phyloP scores from a whole-genome alignment of 30 jellyfish, hydroid and myxozoan species.

The Clytia hemisphaerica region DNA sequence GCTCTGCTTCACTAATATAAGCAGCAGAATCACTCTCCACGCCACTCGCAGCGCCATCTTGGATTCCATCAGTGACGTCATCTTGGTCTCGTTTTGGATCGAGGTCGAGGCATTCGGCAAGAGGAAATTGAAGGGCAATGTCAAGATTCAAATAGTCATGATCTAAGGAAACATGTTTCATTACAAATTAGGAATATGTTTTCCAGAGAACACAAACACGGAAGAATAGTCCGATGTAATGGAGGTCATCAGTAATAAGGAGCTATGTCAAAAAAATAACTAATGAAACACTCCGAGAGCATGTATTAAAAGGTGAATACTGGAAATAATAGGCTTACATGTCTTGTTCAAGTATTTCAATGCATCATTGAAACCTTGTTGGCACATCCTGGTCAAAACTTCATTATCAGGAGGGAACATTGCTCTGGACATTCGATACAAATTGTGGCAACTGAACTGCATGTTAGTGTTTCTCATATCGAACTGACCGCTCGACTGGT shows the following conservation, averaged over 20 bases:
- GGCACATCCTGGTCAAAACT: conserved; percentile 67
- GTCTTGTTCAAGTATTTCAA: conserved; percentile 72
- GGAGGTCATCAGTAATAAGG: too few relatives aligned
- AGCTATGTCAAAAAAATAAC: too few relatives aligned
- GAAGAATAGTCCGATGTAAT: too few relatives aligned
- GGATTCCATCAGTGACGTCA: conserved; percentile 29
- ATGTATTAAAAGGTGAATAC: too few relatives aligned
- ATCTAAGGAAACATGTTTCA: too few relatives aligned
- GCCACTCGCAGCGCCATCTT: conserved; percentile 43
- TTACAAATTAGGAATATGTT: neutral
- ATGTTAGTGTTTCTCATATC: conserved; percentile 82
- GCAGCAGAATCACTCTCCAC: conserved; percentile 47
- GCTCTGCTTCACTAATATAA: conserved; percentile 51
- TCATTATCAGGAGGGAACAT: conserved; percentile 87
- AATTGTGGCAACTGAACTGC: conserved; percentile 71
- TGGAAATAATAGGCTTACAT: too few relatives aligned
- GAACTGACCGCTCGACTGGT: conserved; percentile 48
- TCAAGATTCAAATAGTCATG: conserved; percentile 77
- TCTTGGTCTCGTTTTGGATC: too few relatives aligned
- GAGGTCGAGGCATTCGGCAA: too few relatives aligned
- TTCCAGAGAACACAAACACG: too few relatives aligned
- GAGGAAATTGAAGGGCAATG: conserved; percentile 45
- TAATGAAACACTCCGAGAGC: too few relatives aligned
- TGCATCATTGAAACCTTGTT: conserved; percentile 93
- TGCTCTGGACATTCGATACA: conserved; percentile 92